Conservation (phyloP, 1,140 invertebrate genomes). For the Drosophila nasuta region DNA sequence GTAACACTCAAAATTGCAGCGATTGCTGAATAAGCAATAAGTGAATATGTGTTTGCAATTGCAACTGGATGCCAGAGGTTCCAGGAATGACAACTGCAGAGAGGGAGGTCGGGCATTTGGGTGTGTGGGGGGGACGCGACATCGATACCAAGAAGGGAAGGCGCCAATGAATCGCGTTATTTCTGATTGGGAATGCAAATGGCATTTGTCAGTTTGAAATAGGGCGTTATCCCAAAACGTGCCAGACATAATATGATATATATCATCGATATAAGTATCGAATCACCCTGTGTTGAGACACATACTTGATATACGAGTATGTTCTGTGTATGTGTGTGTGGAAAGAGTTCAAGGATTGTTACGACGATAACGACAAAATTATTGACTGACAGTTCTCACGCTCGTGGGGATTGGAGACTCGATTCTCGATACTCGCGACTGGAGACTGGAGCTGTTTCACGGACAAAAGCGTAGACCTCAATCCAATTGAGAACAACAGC, state of each 20-base stretch:
- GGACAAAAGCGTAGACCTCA: background rate
- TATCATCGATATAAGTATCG: background rate
- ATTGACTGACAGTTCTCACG: conserved; percentile 82
- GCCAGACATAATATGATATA: conserved; percentile 50
- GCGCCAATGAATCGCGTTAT: conserved; percentile 43
- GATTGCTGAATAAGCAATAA: conserved; percentile 16
- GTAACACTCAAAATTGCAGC: conserved; percentile 19
- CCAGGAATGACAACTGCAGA: conserved; percentile 28
- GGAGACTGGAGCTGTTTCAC: conserved; percentile 11
- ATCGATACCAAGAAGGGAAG: conserved; percentile 11
- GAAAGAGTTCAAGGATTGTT: conserved; percentile 77
- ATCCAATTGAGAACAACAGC: conserved; percentile 10
- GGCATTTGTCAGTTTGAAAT: conserved; percentile 52
- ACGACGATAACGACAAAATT: conserved; percentile 75
- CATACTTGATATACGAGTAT: conserved; percentile 48
- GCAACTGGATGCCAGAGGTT: conserved; percentile 19
- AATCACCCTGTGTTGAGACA: conserved; percentile 30
- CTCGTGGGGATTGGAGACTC: conserved; percentile 31
- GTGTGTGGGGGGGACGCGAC: conserved; percentile 1
- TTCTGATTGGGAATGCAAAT: conserved; percentile 72
- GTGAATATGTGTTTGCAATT: conserved; percentile 10
- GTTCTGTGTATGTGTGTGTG: background rate
- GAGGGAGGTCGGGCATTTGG: conserved; percentile 27
- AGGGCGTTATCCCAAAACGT: conserved; percentile 75
- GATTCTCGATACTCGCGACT: too few species aligned